A percentile compares a stretch with the other conserved stretches of the same genome.
phyloP scores from a whole-genome alignment of 2,888 invertebrate genomes.

The Cantharis lateralis region DNA sequence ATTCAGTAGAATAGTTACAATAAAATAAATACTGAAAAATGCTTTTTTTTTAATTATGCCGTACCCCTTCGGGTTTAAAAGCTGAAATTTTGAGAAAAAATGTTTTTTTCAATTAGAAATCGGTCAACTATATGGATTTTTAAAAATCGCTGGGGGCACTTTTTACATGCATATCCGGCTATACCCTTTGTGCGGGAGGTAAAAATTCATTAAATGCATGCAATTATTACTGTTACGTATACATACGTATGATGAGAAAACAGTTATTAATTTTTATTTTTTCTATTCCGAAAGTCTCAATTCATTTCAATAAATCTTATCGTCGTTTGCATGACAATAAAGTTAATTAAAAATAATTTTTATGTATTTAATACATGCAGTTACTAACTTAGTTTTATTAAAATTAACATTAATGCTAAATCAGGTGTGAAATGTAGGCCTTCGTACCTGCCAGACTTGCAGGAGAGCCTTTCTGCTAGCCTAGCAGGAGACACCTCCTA shows the following conservation, averaged over 20 bases:
- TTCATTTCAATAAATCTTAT: neutral
- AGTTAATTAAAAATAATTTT: neutral
- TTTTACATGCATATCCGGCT: too few relatives aligned
- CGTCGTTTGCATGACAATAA: neutral
- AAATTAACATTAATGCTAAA: neutral
- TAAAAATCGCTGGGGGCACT: too few relatives aligned
- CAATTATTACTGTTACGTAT: neutral
- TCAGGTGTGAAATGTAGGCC: neutral
- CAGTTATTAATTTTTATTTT: neutral
- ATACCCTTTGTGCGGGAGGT: too few relatives aligned
- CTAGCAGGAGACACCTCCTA: conserved; percentile 31
- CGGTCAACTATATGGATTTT: too few relatives aligned
- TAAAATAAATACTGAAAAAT: too few relatives aligned
- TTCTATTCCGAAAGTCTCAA: neutral
- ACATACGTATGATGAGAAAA: neutral
- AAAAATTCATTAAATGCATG: too few relatives aligned
- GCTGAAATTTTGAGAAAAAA: too few relatives aligned
- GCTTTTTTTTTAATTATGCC: too few relatives aligned
- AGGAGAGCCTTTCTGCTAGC: conserved; percentile 24
- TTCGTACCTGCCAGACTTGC: conserved; percentile 16
- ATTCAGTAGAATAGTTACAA: too few relatives aligned
- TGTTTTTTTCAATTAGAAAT: too few relatives aligned
- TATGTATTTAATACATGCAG: neutral
- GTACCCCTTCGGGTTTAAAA: too few relatives aligned
- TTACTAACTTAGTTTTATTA: neutral